These are phyloP conservation scores for Sciurus carolinensis DNA, from an alignment of 2,797 vertebrate genomes.

Conservation along the genomic window DNA sequence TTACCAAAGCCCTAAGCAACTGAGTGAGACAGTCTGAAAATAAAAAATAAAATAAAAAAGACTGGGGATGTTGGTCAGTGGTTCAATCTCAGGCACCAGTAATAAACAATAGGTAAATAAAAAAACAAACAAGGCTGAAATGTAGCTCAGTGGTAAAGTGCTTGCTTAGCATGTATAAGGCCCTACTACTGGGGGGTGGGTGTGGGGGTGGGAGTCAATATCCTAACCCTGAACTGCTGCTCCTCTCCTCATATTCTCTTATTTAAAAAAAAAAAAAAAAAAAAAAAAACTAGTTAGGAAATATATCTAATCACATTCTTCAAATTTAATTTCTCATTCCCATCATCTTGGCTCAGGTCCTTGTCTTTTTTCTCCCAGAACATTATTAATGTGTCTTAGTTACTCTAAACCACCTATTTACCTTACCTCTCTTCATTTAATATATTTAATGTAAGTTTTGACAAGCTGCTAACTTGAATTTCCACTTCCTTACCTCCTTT, in stretches of 20 bases:
- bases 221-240: background rate
- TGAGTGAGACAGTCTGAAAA: background rate
- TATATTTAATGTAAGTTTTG: background rate
- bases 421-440: background rate
- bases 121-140: no score
- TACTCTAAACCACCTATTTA: background rate
- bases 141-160: no score
- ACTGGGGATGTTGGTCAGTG: no score
- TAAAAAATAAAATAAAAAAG: background rate
- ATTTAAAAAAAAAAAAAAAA: no score
- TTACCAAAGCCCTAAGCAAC: no score
- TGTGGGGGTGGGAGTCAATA: no score
- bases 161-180: no score
- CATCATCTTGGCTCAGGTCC: background rate
- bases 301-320: background rate
- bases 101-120: no score
- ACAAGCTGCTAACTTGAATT: background rate
- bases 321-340: slow-evolving; percentile 14
- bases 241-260: background rate
- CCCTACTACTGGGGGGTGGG: no score
- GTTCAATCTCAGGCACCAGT: no score
- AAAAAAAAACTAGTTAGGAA: background rate
- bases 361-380: background rate
- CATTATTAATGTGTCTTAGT: background rate
- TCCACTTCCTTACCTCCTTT: background rate